Conservation (phyloP, 1,140 invertebrate genomes). For the Drosophila ananassae region DNA sequence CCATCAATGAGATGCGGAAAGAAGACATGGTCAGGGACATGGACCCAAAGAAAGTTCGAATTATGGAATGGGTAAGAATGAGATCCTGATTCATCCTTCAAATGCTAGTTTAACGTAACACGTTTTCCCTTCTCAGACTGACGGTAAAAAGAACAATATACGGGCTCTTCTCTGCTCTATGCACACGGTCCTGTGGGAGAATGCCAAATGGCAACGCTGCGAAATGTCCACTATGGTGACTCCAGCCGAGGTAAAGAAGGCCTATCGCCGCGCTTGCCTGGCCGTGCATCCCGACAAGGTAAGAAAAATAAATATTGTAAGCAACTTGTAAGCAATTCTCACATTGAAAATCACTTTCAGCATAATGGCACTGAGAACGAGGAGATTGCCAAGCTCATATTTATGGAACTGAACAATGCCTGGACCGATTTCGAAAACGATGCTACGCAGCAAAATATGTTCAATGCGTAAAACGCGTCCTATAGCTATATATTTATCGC, state of each 20-base stretch:
- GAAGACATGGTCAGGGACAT: conserved; percentile 93
- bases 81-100: background rate
- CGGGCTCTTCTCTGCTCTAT: conserved; percentile 96
- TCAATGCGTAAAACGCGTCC: conserved; percentile 83
- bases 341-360: conserved; percentile 84
- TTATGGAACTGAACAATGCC: conserved; percentile 99
- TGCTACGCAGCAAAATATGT: conserved; percentile 92
- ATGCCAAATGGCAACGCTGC: conserved; percentile 95
- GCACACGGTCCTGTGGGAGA: conserved; percentile 97
- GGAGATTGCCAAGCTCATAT: conserved; percentile 97
- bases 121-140: conserved; percentile 87
- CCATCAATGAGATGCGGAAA: conserved; percentile 96
- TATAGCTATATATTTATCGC: conserved; percentile 35
- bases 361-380: conserved; percentile 95
- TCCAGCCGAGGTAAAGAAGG: conserved; percentile 96
- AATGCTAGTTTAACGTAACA: background rate
- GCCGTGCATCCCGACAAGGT: conserved; percentile 99
- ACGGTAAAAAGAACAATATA: conserved; percentile 98
- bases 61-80: conserved; percentile 88
- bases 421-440: conserved; percentile 99
- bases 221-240: conserved; percentile 97
- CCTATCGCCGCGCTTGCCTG: conserved; percentile 97
- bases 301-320: conserved; percentile 47
- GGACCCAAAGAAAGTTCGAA: conserved; percentile 96
- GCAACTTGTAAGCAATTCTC: conserved; percentile 23